These are phyloP conservation scores for Sisyra terminalis DNA, from an alignment of 2,888 invertebrate genomes.

Conservation along the genomic window DNA sequence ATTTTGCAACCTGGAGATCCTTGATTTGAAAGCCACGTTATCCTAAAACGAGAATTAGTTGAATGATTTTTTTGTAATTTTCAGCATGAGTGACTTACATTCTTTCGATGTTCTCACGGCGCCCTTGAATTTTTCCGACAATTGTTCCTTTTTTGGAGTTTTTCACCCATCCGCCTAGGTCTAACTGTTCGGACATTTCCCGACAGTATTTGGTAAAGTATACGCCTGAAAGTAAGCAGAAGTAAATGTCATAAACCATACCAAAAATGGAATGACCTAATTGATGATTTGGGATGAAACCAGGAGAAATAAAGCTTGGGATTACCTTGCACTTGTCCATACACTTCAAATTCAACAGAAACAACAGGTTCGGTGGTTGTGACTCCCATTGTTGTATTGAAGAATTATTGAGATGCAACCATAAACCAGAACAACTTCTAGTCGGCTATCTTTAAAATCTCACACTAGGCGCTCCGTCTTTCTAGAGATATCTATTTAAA, in stretches of 20 bases:
- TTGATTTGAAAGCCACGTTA: constrained; percentile 62
- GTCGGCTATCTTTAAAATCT: no score
- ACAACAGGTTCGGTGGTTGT: constrained; percentile 44
- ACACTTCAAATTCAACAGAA: constrained; percentile 81
- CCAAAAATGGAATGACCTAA: not conserved
- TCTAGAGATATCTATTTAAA: constrained; percentile 1
- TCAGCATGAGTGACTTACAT: no score
- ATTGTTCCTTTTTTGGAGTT: constrained; percentile 79
- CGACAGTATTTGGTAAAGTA: constrained; percentile 81
- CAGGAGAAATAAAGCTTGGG: no score
- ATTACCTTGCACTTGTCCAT: constrained; percentile 79
- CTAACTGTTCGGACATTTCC: constrained; percentile 55
- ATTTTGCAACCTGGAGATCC: constrained; percentile 77
- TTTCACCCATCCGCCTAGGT: constrained; percentile 81
- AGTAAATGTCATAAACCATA: not conserved
- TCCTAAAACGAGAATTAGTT: constrained; percentile 31
- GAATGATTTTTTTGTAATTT: no score
- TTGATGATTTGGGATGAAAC: no score
- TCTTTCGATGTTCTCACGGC: constrained; percentile 56
- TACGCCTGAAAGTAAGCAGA: constrained; percentile 39
- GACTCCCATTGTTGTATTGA: constrained; percentile 29
- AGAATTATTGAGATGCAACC: not conserved
- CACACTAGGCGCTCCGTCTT: not conserved
- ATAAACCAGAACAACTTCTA: not conserved
- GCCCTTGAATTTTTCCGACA: constrained; percentile 77